phyloP scores from a whole-genome alignment of 2,797 vertebrate species.

The Acanthornis magna region DNA sequence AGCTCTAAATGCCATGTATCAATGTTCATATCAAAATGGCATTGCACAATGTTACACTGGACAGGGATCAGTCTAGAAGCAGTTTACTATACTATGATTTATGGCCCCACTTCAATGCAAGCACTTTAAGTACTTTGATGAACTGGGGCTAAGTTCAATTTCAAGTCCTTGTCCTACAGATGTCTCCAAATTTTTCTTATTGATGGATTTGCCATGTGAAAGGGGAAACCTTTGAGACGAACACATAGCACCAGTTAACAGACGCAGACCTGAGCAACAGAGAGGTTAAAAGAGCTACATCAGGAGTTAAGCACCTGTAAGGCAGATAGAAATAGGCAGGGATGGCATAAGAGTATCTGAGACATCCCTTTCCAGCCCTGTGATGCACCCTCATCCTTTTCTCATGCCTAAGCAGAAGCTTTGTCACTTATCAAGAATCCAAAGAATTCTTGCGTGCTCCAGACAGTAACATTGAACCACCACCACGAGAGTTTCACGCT shows the following conservation, averaged over 20 bases:
- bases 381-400: background rate
- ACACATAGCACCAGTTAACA: background rate
- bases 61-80: background rate
- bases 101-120: background rate
- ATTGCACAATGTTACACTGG: rapidly evolving
- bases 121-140: background rate
- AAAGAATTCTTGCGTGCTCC: background rate
- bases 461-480: background rate
- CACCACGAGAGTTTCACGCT: background rate
- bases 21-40: background rate
- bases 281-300: background rate
- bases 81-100: background rate
- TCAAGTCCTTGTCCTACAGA: background rate
- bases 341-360: background rate
- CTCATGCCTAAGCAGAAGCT: background rate
- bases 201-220: background rate
- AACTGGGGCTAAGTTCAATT: background rate
- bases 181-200: background rate
- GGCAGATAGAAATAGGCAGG: background rate
- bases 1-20: background rate
- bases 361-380: background rate
- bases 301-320: background rate
- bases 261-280: background rate
- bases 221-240: background rate
- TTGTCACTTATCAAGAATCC: background rate